Base-by-base conservation (phyloP, 1,140 invertebrate genomes). In the Anagrus nilaparvatae region DNA sequence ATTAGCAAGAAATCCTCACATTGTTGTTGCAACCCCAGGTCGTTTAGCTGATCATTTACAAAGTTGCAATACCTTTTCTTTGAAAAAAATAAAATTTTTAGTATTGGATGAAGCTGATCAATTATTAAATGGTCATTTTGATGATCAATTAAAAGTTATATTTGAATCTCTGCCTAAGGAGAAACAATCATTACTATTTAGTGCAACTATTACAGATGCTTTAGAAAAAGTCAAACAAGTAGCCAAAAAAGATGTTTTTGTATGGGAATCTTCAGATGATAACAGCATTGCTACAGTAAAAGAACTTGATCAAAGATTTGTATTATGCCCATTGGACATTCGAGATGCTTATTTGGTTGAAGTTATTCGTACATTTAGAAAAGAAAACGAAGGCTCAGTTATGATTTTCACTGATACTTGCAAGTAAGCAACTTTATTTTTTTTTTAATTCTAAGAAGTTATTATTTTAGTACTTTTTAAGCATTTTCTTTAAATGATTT, bases 331-430 rank as follows among this genome's bases (percentile, higher is more conserved):
- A 0, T 77, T 77, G 20, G 83, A 94, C 61, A 82, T 92, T 20
- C 83, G 90, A 42, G 94, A 99, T 73, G 91, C 90, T 21, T 97
- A 92, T 63, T 62, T 99, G 16, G 83, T 97, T 20, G 82, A 97
- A 67, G 75, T 90, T 1, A 61, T 99, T 6, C 75, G 87, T 44
- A 78, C 78, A 39, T 96, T 82, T 62, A 71, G 78, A 28, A 69
- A 76, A 51, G 72, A 79, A 17, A 75, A 85, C 60, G 72, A 78
- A 40, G 81, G 81, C 16, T 90, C 87, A 30, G 78, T 96, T 19
- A 89, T 97, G 59, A 82, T 97, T 29, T 97, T 97, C 57, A 90
- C 88, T 16, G 81, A 88, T 52, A 95, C 91, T 33, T 95, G 93
- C 77, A 93, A 90, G 87, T 92, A 69, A 67, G 75, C 67, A 40